phyloP scores from a whole-genome alignment of 2,113 vertebrate genomes.

The Ondatra zibethicus region DNA sequence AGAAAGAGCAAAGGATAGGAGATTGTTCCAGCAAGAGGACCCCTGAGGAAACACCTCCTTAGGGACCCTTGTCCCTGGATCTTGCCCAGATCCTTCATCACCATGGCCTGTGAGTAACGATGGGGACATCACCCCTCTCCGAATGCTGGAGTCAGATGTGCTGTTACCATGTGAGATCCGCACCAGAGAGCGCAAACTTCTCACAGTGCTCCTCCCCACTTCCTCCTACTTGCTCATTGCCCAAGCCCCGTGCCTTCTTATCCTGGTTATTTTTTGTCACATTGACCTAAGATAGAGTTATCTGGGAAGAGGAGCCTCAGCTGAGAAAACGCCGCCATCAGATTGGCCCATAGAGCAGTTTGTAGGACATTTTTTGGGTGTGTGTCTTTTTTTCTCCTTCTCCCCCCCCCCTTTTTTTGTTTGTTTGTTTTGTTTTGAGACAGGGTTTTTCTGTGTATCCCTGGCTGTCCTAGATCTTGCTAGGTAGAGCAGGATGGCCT shows the following conservation, averaged over 20 bases:
- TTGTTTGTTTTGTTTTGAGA: background rate
- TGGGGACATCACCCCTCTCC: background rate
- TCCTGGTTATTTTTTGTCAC: background rate
- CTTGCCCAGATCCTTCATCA: background rate
- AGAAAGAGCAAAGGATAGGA: background rate
- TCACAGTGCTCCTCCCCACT: background rate
- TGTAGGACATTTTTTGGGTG: background rate
- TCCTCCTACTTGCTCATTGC: background rate
- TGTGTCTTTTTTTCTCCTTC: background rate
- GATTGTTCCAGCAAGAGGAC: background rate
- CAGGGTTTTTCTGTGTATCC: background rate
- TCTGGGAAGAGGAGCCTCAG: background rate
- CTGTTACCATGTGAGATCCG: background rate
- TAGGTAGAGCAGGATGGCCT: background rate
- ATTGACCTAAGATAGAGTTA: background rate
- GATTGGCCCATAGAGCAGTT: background rate
- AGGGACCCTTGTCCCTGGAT: background rate
- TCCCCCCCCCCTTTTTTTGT: background rate
- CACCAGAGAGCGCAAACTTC: background rate
- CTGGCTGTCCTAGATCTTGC: background rate
- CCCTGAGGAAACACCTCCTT: too few relatives aligned
- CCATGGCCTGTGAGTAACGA: too few relatives aligned
- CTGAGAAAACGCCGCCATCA: background rate
- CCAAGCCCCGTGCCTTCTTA: background rate
- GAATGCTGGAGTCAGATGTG: background rate